Base-by-base conservation (phyloP, 2,113 vertebrate genomes). In the Grammomys dolichurus region DNA sequence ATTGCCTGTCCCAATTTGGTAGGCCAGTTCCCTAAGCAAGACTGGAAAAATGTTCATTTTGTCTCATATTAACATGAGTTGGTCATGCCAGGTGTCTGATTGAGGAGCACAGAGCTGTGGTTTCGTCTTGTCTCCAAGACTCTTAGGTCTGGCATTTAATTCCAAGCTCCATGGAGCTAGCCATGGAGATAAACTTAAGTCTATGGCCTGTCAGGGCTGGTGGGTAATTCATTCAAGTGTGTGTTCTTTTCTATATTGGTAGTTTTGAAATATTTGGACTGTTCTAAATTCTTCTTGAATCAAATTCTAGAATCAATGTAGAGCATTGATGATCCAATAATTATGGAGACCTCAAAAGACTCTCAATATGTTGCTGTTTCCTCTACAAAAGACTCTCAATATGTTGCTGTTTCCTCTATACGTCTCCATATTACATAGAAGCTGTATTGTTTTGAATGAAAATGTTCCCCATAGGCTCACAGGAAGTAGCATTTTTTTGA, bases 271-370 rank as follows among this genome's bases (percentile, higher is more conserved):
- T 88, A 28, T 43, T 31, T 48, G 46, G 28, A 19, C 12, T 91
- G 54, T 90, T 96, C 33, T 69, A 65, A 85, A 40, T n/a, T 82
- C 51, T 48, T 89, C 36, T 82, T 69, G 24, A 70, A 69, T 82
- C 20, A 60, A 90, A 72, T 1, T 51, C 51, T 51, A 51, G 51
- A 11, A 51, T 51, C 90, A 99, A 98, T 0, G 90, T 99, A 56
- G 98, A 99, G 97, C 98, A 97, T 98, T 95, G 81, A 95, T 48
- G 90, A 95, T 7, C 65, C 81, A 19, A 56, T 97, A 69, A 69
- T 93, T 24, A 97, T 65, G 93, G 94, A 97, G 92, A 63, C 69
- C 46, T 75, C 36, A 19, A 91, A 90, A 36, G 84, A 58, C 40
- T 85, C 69, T 84, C n/a, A 3, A 26, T 96, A 69, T 51, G 98